Conservation (phyloP, 1,140 invertebrate species). For the Phthorimaea operculella region DNA sequence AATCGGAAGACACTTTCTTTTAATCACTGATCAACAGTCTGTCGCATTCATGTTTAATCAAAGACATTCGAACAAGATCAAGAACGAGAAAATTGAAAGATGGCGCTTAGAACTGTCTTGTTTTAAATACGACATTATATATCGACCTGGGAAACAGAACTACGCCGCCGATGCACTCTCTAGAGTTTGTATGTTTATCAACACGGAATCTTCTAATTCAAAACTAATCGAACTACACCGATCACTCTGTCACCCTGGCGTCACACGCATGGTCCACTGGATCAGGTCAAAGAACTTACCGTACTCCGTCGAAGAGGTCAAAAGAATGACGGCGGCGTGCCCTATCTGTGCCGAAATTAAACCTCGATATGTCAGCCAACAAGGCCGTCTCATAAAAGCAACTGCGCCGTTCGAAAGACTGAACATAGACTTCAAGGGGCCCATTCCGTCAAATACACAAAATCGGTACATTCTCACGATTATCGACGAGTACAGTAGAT, state of each 20-base stretch:
- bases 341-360: slow-evolving; percentile 24
- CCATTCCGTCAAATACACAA: slow-evolving; percentile 17
- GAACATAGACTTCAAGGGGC: slow-evolving; percentile 27
- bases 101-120: slow-evolving; percentile 12
- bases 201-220: neutral
- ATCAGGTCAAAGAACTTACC: slow-evolving; percentile 25
- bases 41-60: slow-evolving; percentile 11
- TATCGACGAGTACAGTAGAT: slow-evolving; percentile 24
- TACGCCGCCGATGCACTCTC: slow-evolving; percentile 15
- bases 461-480: slow-evolving; percentile 25
- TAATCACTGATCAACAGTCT: slow-evolving; percentile 11
- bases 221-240: slow-evolving; percentile 9
- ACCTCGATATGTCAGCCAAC: slow-evolving; percentile 13
- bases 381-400: slow-evolving; percentile 23
- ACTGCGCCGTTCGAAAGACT: slow-evolving; percentile 22
- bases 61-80: slow-evolving; percentile 8
- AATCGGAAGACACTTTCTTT: slow-evolving; percentile 5
- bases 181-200: slow-evolving; percentile 16
- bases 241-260: slow-evolving; percentile 15
- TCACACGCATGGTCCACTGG: slow-evolving; percentile 22
- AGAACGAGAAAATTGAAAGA: slow-evolving; percentile 11
- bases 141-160: slow-evolving; percentile 19
- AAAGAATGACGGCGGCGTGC: slow-evolving; percentile 18
- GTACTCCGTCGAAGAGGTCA: slow-evolving; percentile 24
- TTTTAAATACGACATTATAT: slow-evolving; percentile 14